A percentile compares a stretch with the other conserved stretches of the same genome.
Conservation (phyloP, 2,113 vertebrate genomes). For the Fukomys damarensis region DNA sequence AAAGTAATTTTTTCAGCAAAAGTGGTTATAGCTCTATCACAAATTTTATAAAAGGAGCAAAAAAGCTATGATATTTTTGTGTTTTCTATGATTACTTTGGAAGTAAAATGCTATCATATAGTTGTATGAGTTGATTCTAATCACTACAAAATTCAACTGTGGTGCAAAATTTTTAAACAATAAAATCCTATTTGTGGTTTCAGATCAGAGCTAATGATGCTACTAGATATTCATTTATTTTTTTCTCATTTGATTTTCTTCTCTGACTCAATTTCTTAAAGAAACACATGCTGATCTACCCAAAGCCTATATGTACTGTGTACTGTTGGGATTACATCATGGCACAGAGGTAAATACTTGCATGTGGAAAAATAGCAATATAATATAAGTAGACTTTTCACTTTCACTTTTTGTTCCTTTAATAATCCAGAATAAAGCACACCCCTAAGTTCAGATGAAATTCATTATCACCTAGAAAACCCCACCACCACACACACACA, state of each 20-base stretch:
- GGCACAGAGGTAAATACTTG: background rate
- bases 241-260: constrained; percentile 49
- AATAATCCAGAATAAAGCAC: constrained; percentile 13
- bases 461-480: background rate
- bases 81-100: constrained; percentile 4
- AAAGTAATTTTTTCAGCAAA: constrained; percentile 66
- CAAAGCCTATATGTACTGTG: background rate
- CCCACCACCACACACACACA: background rate
- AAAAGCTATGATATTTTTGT: background rate
- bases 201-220: constrained; percentile 22
- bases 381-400: constrained; percentile 18
- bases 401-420: constrained; percentile 19
- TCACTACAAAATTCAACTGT: constrained; percentile 42
- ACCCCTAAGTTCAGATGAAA: background rate
- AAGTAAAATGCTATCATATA: constrained; percentile 11
- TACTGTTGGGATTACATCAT: background rate
- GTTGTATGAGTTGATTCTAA: constrained; percentile 43
- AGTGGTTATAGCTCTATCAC: constrained; percentile 30
- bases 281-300: constrained; percentile 13
- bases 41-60: constrained; percentile 42
- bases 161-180: constrained; percentile 32
- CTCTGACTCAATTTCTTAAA: constrained; percentile 43
- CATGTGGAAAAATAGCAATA: background rate
- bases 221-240: constrained; percentile 29
- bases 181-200: constrained; percentile 42